Conservation (phyloP, 92 coral and sea anemone species). For the Ricordea florida region DNA sequence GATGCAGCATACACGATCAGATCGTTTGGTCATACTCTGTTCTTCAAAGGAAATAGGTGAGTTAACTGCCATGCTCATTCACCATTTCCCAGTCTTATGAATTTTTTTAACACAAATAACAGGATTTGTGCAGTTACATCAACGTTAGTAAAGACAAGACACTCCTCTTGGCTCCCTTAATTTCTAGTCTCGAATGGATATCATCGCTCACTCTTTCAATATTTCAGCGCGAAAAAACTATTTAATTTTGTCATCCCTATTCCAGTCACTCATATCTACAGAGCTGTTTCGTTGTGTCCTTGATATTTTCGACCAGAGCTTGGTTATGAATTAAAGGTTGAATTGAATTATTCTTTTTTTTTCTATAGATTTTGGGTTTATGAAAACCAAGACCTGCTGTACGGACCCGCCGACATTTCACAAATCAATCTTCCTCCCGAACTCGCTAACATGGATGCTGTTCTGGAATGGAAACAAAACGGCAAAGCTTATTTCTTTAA, state of each 20-base stretch:
- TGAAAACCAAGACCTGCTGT: neutral
- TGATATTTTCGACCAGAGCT: too few species aligned
- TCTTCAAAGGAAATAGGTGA: slow-evolving; percentile 58
- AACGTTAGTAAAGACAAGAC: too few species aligned
- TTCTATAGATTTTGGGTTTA: slow-evolving; percentile 55
- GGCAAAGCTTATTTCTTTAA: slow-evolving; percentile 72
- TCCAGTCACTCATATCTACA: too few species aligned
- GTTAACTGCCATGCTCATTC: too few species aligned
- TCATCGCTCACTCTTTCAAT: too few species aligned
- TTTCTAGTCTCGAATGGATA: too few species aligned
- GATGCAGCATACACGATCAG: slow-evolving; percentile 55
- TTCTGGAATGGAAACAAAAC: slow-evolving; percentile 72
- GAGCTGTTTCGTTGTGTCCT: too few species aligned
- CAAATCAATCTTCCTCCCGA: slow-evolving; percentile 40
- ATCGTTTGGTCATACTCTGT: slow-evolving; percentile 35
- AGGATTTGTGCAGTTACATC: too few species aligned
- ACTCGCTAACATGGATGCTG: slow-evolving; percentile 75
- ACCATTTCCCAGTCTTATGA: neutral
- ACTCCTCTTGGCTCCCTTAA: too few species aligned
- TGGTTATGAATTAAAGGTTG: too few species aligned
- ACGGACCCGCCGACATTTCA: slow-evolving; percentile 46
- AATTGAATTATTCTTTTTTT: neutral
- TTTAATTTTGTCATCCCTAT: too few species aligned
- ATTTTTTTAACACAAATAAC: neutral
- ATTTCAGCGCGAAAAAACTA: too few species aligned